A percentile compares a stretch with the other conserved stretches of the same genome.
phyloP scores from a whole-genome alignment of 2,888 invertebrate species.

The Campoplex capitator region DNA sequence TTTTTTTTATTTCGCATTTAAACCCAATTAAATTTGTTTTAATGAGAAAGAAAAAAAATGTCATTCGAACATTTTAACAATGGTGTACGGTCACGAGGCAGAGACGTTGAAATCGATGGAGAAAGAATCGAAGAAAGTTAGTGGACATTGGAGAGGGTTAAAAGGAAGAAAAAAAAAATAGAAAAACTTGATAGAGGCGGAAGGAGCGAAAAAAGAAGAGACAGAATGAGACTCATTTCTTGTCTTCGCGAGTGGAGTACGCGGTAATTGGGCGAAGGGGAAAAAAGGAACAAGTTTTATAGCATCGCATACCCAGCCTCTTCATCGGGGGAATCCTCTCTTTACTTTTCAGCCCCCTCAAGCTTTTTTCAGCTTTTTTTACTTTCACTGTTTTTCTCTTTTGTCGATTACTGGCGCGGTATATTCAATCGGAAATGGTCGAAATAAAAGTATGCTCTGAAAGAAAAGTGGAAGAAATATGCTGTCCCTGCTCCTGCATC shows the following conservation, averaged over 20 bases:
- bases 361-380: background rate
- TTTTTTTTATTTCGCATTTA: background rate
- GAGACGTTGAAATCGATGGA: constrained; percentile 57
- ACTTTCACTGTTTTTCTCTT: background rate
- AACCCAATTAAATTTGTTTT: background rate
- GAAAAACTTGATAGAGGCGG: background rate
- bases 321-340: constrained; percentile 40
- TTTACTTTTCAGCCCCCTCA: constrained; percentile 11
- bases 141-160: background rate
- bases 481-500: background rate
- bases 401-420: constrained; percentile 31
- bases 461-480: constrained; percentile 48
- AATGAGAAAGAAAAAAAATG: background rate
- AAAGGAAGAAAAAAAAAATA: constrained; percentile 19
- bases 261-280: constrained; percentile 59
- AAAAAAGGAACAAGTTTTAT: constrained; percentile 39
- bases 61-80: background rate
- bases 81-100: constrained; percentile 59
- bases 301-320: constrained; percentile 24
- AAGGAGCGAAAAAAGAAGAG: constrained; percentile 34
- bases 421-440: constrained; percentile 47
- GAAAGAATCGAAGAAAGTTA: constrained; percentile 3
- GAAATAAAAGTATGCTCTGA: constrained; percentile 11
- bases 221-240: constrained; percentile 42
- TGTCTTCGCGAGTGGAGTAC: constrained; percentile 49